Evolutionary conservation across 2,797 vertebrate genomes (phyloP).

Genomic region (Karalla daura): DNA sequence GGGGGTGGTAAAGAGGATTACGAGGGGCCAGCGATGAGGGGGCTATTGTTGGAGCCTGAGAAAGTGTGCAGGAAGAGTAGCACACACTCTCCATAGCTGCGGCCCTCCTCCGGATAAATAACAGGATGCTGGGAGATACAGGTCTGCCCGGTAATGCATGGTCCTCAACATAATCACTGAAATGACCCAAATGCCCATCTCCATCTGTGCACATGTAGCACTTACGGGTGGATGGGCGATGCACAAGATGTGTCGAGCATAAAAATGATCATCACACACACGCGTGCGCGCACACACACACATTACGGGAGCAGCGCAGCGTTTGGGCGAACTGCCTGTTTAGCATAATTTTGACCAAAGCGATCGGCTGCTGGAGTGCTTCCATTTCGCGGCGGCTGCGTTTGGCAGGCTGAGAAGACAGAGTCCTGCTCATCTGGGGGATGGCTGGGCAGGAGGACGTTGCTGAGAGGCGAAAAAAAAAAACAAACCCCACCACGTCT

Average conservation of each 20-base stretch:
- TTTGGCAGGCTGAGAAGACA: constrained; percentile 66
- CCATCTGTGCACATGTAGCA: not conserved
- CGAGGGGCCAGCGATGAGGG: constrained; percentile 66
- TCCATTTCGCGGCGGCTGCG: constrained; percentile 51
- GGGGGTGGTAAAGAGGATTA: constrained; percentile 72
- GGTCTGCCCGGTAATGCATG: constrained; percentile 22
- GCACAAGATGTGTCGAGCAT: not conserved
- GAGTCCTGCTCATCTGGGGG: constrained; percentile 71
- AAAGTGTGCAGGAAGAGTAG: constrained; percentile 76
- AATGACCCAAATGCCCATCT: not conserved
- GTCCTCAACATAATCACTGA: not conserved
- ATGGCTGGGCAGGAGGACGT: constrained; percentile 59
- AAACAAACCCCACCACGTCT: constrained; percentile 61
- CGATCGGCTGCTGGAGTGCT: constrained; percentile 47
- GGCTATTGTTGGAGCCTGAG: constrained; percentile 82
- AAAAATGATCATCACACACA: too few species aligned
- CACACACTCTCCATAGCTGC: constrained; percentile 54
- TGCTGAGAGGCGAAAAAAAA: constrained; percentile 62
- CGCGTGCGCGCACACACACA: too few species aligned
- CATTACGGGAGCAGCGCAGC: constrained; percentile 19
- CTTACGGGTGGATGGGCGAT: constrained; percentile 1
- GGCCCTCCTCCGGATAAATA: constrained; percentile 43
- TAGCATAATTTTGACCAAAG: constrained; percentile 54
- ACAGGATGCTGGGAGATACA: constrained; percentile 61
- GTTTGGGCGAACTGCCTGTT: constrained; percentile 39